These are phyloP conservation scores for Platanista minor DNA, from an alignment of 2,113 vertebrate species.

Conservation along the genomic window DNA sequence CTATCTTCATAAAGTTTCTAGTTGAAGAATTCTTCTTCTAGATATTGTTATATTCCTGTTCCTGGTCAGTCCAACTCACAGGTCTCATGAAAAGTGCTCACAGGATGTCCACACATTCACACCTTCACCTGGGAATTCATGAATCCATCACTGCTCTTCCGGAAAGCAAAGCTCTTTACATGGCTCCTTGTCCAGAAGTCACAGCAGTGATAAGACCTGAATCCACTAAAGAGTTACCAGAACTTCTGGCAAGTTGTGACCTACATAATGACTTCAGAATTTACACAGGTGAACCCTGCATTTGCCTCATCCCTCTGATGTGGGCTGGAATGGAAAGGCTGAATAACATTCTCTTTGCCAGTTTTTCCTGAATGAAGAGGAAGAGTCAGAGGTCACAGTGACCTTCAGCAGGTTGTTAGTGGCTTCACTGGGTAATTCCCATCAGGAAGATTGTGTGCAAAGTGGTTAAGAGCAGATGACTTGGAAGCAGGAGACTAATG, in stretches of 20 bases:
- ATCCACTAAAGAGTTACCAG: fast-evolving
- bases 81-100: neutral
- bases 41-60: neutral
- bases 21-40: neutral
- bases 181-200: neutral
- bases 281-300: neutral
- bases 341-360: neutral
- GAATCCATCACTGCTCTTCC: neutral
- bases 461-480: neutral
- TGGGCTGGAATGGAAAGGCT: neutral
- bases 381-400: neutral
- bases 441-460: neutral
- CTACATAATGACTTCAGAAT: fast-evolving
- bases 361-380: neutral
- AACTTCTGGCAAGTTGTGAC: fast-evolving
- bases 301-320: neutral
- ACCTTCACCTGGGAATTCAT: neutral
- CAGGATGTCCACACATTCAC: fast-evolving
- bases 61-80: neutral
- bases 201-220: neutral
- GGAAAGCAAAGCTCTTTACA: neutral
- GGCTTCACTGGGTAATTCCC: neutral
- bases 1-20: neutral
- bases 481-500: neutral
- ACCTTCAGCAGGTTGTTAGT: neutral